Conservation (phyloP, 2,797 vertebrate genomes). For the Phoebastria nigripes region DNA sequence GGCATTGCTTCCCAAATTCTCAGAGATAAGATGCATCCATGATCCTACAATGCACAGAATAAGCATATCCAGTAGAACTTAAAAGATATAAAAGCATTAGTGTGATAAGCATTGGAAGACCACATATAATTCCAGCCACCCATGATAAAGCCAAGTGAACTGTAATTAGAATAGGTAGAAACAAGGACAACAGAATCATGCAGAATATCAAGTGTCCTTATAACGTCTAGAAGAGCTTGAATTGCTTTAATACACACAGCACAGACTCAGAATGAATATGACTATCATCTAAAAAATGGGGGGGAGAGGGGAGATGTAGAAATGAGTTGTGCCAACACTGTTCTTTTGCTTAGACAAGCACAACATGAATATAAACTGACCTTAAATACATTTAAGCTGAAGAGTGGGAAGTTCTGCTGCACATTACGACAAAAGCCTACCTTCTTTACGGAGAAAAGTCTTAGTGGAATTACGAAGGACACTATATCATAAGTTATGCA, state of each 20-base stretch:
- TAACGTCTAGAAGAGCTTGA: not conserved
- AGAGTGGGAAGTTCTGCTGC: not conserved
- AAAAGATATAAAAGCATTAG: not conserved
- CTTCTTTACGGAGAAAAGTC: slow-evolving; percentile 20
- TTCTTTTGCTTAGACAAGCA: not conserved
- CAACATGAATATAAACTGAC: not conserved
- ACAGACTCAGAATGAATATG: not conserved
- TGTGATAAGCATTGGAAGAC: not conserved
- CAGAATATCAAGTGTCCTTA: not conserved
- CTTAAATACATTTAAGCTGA: not conserved
- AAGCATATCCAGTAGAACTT: not conserved
- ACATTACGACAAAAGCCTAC: not conserved
- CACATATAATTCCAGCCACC: not conserved
- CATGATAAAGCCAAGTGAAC: not conserved
- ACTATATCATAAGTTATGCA: not conserved
- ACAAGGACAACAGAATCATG: not conserved
- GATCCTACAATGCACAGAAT: not conserved
- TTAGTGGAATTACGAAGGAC: not conserved
- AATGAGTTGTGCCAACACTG: not conserved
- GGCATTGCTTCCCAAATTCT: not conserved
- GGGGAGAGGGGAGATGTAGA: not conserved
- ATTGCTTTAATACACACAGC: not conserved
- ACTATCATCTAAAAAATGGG: not conserved
- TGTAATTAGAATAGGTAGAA: not conserved
- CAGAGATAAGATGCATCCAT: not conserved